Percentiles rank a stretch among this genome's conserved stretches.
phyloP scores from a whole-genome alignment of 2,888 invertebrate species.

The Ormyrus labotus region DNA sequence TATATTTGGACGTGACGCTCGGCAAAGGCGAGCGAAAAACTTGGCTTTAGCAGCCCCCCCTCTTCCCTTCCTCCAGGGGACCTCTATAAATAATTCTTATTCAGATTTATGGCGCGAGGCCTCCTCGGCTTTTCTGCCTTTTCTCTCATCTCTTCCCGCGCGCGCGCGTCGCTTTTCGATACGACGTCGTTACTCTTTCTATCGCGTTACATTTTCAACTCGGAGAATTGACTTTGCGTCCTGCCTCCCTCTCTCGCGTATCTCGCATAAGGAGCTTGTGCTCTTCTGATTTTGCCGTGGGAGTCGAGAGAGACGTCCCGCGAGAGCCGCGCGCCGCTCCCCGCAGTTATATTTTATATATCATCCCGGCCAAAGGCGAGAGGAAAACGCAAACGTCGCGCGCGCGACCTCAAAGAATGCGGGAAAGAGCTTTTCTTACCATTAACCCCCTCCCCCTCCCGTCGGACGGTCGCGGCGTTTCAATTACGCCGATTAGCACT shows the following conservation, averaged over 20 bases:
- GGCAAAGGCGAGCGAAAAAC: too few relatives aligned
- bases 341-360: constrained; percentile 28
- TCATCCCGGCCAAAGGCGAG: constrained; percentile 17
- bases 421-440: constrained; percentile 22
- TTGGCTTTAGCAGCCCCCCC: background rate
- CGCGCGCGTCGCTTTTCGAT: constrained; percentile 19
- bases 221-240: constrained; percentile 45
- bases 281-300: constrained; percentile 37
- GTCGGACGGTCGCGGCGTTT: background rate
- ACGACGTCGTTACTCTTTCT: constrained; percentile 14
- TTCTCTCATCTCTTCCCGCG: background rate
- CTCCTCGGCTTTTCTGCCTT: background rate
- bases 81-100: constrained; percentile 70
- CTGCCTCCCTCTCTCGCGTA: background rate
- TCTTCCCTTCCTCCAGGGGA: constrained; percentile 56
- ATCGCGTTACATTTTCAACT: constrained; percentile 45
- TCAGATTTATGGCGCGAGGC: constrained; percentile 66
- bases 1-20: too few relatives aligned
- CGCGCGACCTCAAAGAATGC: constrained; percentile 13
- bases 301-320: background rate
- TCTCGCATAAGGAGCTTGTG: constrained; percentile 39
- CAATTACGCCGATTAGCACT: constrained; percentile 41
- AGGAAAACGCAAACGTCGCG: background rate
- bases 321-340: constrained; percentile 19
- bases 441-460: background rate